phyloP scores from a whole-genome alignment of 2,113 vertebrate genomes.

The Poecilia latipinna region DNA sequence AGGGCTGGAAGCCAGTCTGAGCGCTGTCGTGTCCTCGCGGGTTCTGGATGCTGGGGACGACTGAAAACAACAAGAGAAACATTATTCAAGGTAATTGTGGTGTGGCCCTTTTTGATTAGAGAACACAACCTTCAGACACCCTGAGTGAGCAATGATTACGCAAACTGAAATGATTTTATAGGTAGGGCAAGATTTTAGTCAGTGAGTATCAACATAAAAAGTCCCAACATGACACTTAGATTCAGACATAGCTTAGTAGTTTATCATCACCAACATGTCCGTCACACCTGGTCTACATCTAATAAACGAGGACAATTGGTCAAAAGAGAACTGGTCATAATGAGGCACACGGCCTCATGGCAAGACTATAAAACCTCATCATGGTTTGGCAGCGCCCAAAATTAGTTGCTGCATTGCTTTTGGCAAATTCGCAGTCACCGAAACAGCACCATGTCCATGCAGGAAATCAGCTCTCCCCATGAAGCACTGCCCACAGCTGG shows the following conservation, averaged over 20 bases:
- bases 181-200: background rate
- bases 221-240: background rate
- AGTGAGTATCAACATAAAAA: background rate
- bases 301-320: no score
- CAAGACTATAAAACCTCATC: background rate
- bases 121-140: background rate
- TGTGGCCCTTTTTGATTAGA: background rate
- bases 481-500: background rate
- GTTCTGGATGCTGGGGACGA: constrained; percentile 88
- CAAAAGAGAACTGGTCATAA: no score
- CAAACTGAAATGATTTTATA: background rate
- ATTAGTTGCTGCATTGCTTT: background rate
- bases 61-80: constrained; percentile 64
- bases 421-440: background rate
- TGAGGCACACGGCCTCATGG: background rate
- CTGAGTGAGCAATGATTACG: background rate
- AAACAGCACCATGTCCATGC: no score
- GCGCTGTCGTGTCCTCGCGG: constrained; percentile 79
- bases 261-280: background rate
- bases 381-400: background rate
- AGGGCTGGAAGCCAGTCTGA: constrained; percentile 71
- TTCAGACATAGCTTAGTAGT: background rate
- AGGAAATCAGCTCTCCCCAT: background rate
- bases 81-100: background rate
- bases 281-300: no score